Evolutionary conservation across 2,797 vertebrate species (phyloP), one percentile per base, ranked within the genome.

Genomic region (Pipistrellus pygmaeus): DNA sequence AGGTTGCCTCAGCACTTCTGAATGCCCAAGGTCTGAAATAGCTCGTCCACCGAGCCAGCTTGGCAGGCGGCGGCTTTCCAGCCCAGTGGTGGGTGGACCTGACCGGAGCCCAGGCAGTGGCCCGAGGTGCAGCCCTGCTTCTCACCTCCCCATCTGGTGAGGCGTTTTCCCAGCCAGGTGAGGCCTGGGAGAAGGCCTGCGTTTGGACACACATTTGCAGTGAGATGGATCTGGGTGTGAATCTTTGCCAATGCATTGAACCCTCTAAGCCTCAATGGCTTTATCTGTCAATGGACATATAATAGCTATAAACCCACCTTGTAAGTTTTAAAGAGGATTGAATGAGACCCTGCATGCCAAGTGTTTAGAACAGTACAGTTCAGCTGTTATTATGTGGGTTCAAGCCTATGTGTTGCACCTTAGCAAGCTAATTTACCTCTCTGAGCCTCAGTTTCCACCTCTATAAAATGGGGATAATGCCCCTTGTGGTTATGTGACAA

Each of bases 1-100:
- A 82, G 93, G 84, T 82, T 85, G 68, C 69, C 71, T 95, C 89
- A 82, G 91, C 69, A 6, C 51, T 91, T 88, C 51, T 35, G 48
- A 85, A 64, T 1, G 0, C 32, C 64, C 80, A n/a, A 4, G 13
- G 44, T 66, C 68, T 80, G 66, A 25, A 73, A 48, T 75, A 87
- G 78, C 51, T 82, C 53, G 80, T 64, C 53, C 60, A 5, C 62
- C 27, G 38, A 69, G 35, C 53, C 38, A 66, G 55, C 77, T 77
- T 8, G 71, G 60, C 38, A 55, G 62, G 27, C 0, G 1, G 32
- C 78, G 38, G 13, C 44, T 60, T 53, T 51, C 75, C 8, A 3
- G 66, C 69, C 5, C 2, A 64, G 82, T 0, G 1, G 38, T 1
- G 8, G 12, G 25, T 4, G 0, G 9, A 13, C 44, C 84, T 41